These are phyloP conservation scores for Agelastica alni DNA, from an alignment of 2,888 invertebrate species.

Conservation along the genomic window DNA sequence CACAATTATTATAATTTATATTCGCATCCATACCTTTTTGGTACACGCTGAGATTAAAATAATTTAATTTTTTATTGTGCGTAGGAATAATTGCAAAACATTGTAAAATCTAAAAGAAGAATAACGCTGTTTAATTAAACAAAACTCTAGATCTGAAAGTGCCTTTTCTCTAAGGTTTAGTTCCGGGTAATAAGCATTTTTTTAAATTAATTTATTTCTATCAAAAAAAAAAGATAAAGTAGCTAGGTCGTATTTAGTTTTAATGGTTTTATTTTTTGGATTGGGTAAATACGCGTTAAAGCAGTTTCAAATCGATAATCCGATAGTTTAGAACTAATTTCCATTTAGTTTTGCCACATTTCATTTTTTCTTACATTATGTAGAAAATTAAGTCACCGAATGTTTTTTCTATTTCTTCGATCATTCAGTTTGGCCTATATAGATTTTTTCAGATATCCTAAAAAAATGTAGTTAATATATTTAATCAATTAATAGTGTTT, in stretches of 20 bases:
- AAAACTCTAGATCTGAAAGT: constrained; percentile 16
- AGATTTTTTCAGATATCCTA: constrained; percentile 18
- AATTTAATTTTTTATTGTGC: not conserved
- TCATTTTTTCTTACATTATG: constrained; percentile 10
- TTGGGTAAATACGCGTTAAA: constrained; percentile 12
- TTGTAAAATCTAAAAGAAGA: not conserved
- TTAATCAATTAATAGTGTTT: constrained; percentile 13
- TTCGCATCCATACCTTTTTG: too few relatives aligned
- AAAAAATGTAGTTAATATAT: constrained; percentile 8
- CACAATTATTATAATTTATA: too few relatives aligned
- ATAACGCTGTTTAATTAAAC: not conserved
- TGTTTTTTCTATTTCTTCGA: constrained; percentile 5
- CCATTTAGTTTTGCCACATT: constrained; percentile 6
- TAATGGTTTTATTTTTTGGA: constrained; percentile 18
- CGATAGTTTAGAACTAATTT: not conserved
- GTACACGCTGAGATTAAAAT: too few relatives aligned
- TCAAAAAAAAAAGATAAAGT: not conserved
- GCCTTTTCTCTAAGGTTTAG: constrained; percentile 15
- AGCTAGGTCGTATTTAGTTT: constrained; percentile 1
- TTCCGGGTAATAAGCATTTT: constrained; percentile 7
- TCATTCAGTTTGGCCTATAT: constrained; percentile 17
- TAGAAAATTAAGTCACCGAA: constrained; percentile 15
- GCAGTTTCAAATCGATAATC: not conserved
- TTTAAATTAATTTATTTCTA: constrained; percentile 13
- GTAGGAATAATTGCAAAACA: not conserved